Evolutionary conservation across 2,888 invertebrate species (phyloP), one percentile per base, ranked within the genome.

Genomic region (Ischnura elegans): DNA sequence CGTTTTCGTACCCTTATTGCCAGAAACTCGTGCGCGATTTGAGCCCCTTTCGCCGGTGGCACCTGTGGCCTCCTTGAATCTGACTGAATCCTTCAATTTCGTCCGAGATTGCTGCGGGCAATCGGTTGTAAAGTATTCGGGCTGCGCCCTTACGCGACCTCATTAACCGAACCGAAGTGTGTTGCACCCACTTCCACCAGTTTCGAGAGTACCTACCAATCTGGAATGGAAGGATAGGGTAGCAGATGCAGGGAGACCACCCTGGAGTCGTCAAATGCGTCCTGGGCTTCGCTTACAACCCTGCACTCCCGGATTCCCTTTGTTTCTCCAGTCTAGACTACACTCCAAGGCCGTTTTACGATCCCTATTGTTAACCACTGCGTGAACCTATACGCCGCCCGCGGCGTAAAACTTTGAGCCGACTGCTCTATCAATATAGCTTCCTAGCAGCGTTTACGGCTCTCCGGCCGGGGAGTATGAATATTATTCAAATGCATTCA

Each of bases 51-150:
- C 36, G 61, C 90, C 36, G 13, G 90, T 61, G n/a, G 61, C 90
- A 90, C 90, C 90, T 90, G 90, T 42, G 61, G 43, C 90, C 76
- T 36, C 76, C 76, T 36, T 76, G 66, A n/a, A 21, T 43, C 6
- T n/a, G 43, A 43, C 43, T n/a, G 90, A 61, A 90, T 55, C 90
- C 61, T 43, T 51, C 43, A 51, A 42, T 51, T 87, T 42, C 87
- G 55, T 55, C 61, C 43, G 36, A 76, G 76, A 76, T 61, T 61
- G 90, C 43, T 61, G 42, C 61, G 90, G 90, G 43, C 55, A 90
- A 90, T 90, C 90, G 90, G 43, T 61, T 61, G 66, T 90, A 90
- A 90, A 90, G 90, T 90, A 61, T 90, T 90, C 61, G 43, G 90
- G 90, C 61, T 61, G 10, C 55, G 42, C n/a, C n/a, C n/a, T n/a